Evolutionary conservation across 1,140 invertebrate species (phyloP), one percentile per base, ranked within the genome.

Genomic region (Dreissena rostriformis): DNA sequence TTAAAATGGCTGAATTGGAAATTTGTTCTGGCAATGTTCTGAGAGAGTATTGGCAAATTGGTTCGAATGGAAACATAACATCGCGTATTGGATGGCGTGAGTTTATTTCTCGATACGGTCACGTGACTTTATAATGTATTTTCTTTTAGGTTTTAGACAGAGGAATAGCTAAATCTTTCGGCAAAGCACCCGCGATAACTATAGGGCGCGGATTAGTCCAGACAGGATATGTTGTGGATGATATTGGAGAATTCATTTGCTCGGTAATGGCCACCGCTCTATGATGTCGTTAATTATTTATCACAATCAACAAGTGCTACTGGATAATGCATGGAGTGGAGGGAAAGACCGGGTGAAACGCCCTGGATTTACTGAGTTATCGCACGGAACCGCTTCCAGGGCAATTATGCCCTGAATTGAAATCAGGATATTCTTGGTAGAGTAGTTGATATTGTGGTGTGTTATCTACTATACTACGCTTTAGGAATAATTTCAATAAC

Each of bases 261-360:
- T 39, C 78, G 26, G 49, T 81, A 73, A 81, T 81, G 79, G 79
- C 55, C 63, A 82, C 71, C 39, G 26, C 52, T 29, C 57, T 75
- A 82, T 82, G 72, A 82, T 82, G 70, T 75, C 26, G 80, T 82
- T 82, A 82, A 82, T 73, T 82, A 82, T 82, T 82, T 66, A 82
- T 82, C 66, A 51, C 61, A 49, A 82, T 82, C 80, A 74, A 74
- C 71, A 68, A 68, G 68, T 66, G 73, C 28, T 71, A 66, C n/a
- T 55, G 74, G 74, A 63, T 76, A 61, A 61, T 52, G 63, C 77
- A 67, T 65, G 77, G 53, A 29, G 68, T 79, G 17, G 57, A 61
- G 22, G 57, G 57, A 12, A 12, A 61, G 57, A 61, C 11, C 57
- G 22, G 57, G 57, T 39, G 39, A 61, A n/a, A 24, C 17, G 2